Conservation (phyloP, 2,797 vertebrate species). For the Enteromius radiatus region DNA sequence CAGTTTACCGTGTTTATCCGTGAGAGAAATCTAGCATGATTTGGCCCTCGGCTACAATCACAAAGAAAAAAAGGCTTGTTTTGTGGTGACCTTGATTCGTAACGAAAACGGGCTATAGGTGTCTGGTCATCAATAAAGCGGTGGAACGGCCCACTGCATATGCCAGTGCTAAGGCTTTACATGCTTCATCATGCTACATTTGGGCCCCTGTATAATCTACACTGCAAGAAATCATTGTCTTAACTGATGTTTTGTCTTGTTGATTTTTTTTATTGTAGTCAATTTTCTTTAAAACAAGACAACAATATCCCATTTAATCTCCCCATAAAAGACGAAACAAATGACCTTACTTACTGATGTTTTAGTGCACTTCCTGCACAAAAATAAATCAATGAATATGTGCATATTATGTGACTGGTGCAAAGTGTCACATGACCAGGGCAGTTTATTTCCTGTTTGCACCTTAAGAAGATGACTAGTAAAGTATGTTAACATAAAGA, state of each 20-base stretch:
- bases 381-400: too few relatives aligned
- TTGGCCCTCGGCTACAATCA: conserved; percentile 24
- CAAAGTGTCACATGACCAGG: too few relatives aligned
- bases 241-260: not conserved
- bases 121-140: conserved; percentile 55
- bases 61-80: conserved; percentile 17
- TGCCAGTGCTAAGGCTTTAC: conserved; percentile 35
- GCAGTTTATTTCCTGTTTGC: too few relatives aligned
- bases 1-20: conserved; percentile 25
- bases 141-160: conserved; percentile 25
- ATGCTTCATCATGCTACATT: conserved; percentile 44
- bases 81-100: conserved; percentile 52
- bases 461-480: too few relatives aligned
- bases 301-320: not conserved
- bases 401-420: too few relatives aligned
- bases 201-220: conserved; percentile 12
- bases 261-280: not conserved
- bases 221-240: not conserved
- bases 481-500: too few relatives aligned
- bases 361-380: too few relatives aligned
- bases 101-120: conserved; percentile 1
- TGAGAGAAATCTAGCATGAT: conserved; percentile 42
- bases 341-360: too few relatives aligned
- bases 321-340: too few relatives aligned
- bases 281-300: not conserved